Conservation (phyloP, 2,888 invertebrate genomes). For the Meteorus colon region DNA sequence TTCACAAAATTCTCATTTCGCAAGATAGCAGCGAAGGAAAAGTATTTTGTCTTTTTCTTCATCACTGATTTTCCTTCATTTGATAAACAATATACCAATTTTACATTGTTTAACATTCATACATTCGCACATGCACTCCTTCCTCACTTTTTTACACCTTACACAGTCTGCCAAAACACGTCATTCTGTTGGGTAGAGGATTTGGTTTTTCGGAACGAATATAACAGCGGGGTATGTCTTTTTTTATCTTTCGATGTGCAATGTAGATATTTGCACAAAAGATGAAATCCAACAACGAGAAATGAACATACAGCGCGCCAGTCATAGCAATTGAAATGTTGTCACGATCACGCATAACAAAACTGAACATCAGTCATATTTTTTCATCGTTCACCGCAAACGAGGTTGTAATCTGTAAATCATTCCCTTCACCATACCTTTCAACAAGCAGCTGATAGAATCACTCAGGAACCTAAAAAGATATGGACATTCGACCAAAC, state of each 20-base stretch:
- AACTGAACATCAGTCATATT: conserved; percentile 42
- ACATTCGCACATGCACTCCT: not conserved
- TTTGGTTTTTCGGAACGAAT: too few relatives aligned
- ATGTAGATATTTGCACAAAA: not conserved
- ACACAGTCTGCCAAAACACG: not conserved
- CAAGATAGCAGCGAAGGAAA: too few relatives aligned
- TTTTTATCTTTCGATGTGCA: not conserved
- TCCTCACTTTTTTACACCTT: not conserved
- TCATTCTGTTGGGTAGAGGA: not conserved
- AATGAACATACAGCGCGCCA: not conserved
- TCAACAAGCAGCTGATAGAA: not conserved
- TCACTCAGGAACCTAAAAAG: conserved; percentile 18
- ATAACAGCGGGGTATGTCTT: not conserved
- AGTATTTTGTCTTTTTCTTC: conserved; percentile 7
- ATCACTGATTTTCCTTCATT: conserved; percentile 11
- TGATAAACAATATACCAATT: not conserved
- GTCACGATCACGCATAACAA: not conserved
- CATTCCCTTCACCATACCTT: too few relatives aligned
- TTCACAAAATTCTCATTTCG: conserved; percentile 22
- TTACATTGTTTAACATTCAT: not conserved
- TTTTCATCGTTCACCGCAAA: conserved; percentile 42
- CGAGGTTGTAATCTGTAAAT: not conserved
- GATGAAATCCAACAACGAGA: not conserved
- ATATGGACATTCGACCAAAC: conserved; percentile 41
- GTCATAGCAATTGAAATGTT: not conserved